phyloP scores from a whole-genome alignment of 2,888 invertebrate genomes.

The Epinotia bilunana region DNA sequence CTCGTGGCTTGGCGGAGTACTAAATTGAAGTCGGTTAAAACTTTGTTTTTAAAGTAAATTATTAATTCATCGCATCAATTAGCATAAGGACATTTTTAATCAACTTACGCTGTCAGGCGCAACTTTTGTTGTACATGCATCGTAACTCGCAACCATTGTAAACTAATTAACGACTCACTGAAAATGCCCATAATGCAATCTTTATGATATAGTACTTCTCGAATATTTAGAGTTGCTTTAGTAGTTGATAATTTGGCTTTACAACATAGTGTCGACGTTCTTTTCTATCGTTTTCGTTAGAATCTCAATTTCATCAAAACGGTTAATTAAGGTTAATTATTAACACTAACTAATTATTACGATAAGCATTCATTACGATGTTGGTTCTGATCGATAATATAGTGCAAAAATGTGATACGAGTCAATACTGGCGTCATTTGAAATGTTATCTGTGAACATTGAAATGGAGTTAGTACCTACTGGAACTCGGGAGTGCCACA shows the following conservation, averaged over 20 bases:
- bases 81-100: too few relatives aligned
- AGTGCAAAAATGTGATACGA: background rate
- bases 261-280: too few relatives aligned
- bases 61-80: background rate
- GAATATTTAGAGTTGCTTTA: background rate
- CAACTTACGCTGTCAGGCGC: too few relatives aligned
- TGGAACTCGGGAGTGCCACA: too few relatives aligned
- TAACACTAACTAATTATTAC: background rate
- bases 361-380: background rate
- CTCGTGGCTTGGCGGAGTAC: too few relatives aligned
- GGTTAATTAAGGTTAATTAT: background rate
- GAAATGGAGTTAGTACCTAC: too few relatives aligned
- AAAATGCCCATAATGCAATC: background rate
- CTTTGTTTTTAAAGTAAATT: too few relatives aligned
- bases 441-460: background rate
- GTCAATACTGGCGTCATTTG: background rate
- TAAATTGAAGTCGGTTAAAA: too few relatives aligned
- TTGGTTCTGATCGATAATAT: background rate
- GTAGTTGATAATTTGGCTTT: background rate
- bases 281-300: background rate
- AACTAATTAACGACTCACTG: too few relatives aligned
- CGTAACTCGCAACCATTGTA: too few relatives aligned
- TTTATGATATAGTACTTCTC: background rate
- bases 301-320: background rate
- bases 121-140: too few relatives aligned